Percentiles rank a stretch among this genome's conserved stretches.
phyloP scores from a whole-genome alignment of 2,888 invertebrate species.

The Shargacucullia verbasci region DNA sequence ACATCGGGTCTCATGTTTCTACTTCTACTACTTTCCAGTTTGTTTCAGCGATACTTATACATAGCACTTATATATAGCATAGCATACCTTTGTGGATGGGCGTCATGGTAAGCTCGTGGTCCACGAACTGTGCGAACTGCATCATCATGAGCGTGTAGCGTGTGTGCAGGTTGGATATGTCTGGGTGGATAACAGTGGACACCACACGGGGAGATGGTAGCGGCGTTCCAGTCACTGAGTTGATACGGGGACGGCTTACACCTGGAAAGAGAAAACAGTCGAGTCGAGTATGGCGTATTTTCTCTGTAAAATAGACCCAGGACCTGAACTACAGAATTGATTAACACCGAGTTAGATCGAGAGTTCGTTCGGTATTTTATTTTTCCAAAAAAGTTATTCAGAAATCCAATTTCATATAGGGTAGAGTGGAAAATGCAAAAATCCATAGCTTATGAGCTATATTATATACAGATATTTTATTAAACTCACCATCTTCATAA shows the following conservation, averaged over 20 bases:
- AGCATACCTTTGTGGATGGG: slow-evolving; percentile 94
- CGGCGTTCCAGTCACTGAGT: slow-evolving; percentile 92
- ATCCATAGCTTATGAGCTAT: too few species aligned
- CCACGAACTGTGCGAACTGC: slow-evolving; percentile 98
- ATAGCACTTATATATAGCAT: too few species aligned
- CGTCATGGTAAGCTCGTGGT: slow-evolving; percentile 98
- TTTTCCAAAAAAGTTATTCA: too few species aligned
- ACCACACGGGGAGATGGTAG: slow-evolving; percentile 96
- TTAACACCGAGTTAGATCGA: neutral
- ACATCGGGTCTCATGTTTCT: too few species aligned
- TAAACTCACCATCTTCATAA: slow-evolving; percentile 94
- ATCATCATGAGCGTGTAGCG: slow-evolving; percentile 97
- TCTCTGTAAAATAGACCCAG: too few species aligned
- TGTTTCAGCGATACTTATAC: too few species aligned
- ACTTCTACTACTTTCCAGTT: too few species aligned
- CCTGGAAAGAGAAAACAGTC: slow-evolving; percentile 75
- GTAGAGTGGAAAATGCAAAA: too few species aligned
- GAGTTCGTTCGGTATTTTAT: too few species aligned
- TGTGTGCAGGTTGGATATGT: slow-evolving; percentile 96
- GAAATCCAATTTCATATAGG: too few species aligned
- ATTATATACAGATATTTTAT: neutral
- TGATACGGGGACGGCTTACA: slow-evolving; percentile 93
- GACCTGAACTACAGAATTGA: too few species aligned
- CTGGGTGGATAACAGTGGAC: slow-evolving; percentile 96
- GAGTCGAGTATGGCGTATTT: neutral